A percentile compares a stretch with the other conserved stretches of the same genome.
These are phyloP conservation scores for Anas platyrhynchos DNA, from an alignment of 2,113 vertebrate species.

Conservation along the genomic window DNA sequence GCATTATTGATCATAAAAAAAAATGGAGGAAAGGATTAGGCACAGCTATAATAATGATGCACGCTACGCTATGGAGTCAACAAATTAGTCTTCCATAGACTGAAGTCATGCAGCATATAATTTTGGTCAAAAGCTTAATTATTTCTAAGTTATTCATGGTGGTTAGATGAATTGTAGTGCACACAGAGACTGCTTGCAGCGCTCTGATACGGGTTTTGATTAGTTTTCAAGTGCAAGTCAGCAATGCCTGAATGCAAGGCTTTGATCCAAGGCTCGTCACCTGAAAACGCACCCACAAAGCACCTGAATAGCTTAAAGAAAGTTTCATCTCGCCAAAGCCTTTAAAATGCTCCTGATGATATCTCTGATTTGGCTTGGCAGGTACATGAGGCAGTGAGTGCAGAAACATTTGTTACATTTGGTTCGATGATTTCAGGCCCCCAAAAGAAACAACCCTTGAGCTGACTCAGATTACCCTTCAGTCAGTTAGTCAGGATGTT, in stretches of 20 bases:
- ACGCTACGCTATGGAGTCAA: not conserved
- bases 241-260: not conserved
- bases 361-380: not conserved
- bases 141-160: not conserved
- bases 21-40: not conserved
- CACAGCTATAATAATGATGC: not conserved
- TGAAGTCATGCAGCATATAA: not conserved
- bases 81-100: not conserved
- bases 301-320: not conserved
- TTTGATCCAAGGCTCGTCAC: not conserved
- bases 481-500: not conserved
- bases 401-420: not conserved
- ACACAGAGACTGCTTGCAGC: not conserved
- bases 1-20: not conserved
- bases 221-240: not conserved
- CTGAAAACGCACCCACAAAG: not conserved
- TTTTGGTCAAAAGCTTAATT: constrained; percentile 30
- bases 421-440: not conserved
- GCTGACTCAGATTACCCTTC: not conserved
- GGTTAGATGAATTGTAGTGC: not conserved
- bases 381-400: not conserved
- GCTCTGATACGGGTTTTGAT: not conserved
- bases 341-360: not conserved
- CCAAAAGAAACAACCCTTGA: not conserved
- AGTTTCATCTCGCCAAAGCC: not conserved